Evolutionary conservation across 2,888 invertebrate genomes (phyloP).

Genomic region (Cheilosia soror): DNA sequence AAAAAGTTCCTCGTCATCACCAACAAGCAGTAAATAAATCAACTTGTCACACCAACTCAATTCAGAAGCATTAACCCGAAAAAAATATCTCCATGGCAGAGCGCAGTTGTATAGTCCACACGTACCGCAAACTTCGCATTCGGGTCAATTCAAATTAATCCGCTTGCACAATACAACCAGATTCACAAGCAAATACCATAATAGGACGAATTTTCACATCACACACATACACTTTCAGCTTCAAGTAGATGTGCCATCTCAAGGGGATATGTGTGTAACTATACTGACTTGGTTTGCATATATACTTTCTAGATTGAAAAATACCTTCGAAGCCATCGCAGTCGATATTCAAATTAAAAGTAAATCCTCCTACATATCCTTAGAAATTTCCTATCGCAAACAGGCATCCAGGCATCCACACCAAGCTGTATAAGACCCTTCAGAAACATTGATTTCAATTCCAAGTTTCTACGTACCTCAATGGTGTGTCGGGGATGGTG

Average conservation of each 20-base stretch:
- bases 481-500: conserved; percentile 1
- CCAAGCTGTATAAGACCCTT: conserved; percentile 50
- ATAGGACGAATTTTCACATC: conserved; percentile 22
- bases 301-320: conserved; percentile 39
- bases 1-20: conserved; percentile 22
- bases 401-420: conserved; percentile 28
- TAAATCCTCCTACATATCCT: conserved; percentile 55
- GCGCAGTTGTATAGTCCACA: too few species aligned
- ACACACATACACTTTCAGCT: conserved; percentile 1
- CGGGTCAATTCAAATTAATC: conserved; percentile 67
- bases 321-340: conserved; percentile 4
- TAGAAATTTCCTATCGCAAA: conserved; percentile 35
- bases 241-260: conserved; percentile 25
- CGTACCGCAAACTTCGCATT: conserved; percentile 24
- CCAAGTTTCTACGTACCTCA: neutral
- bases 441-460: conserved; percentile 60
- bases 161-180: conserved; percentile 41
- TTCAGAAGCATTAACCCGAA: conserved; percentile 59
- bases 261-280: conserved; percentile 42
- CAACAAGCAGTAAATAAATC: conserved; percentile 32
- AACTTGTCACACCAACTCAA: conserved; percentile 38
- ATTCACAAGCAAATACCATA: conserved; percentile 29
- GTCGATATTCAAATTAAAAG: conserved; percentile 69
- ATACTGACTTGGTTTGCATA: conserved; percentile 52
- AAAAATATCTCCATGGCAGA: conserved; percentile 1